Evolutionary conservation across 2,113 vertebrate genomes (phyloP).

Genomic region (Varanus komodoensis): DNA sequence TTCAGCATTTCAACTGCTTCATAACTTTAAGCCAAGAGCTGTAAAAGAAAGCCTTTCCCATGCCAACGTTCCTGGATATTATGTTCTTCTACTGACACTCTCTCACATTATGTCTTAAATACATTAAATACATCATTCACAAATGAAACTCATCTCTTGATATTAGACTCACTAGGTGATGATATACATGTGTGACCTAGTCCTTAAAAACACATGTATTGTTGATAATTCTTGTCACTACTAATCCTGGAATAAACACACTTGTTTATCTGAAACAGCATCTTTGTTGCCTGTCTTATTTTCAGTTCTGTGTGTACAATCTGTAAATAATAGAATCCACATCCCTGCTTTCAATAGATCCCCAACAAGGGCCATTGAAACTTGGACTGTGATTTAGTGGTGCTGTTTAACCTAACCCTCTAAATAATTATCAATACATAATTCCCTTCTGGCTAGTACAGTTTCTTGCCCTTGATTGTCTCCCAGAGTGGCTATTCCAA

Average conservation of each 20-base stretch:
- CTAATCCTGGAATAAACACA: neutral
- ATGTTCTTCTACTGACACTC: too few relatives aligned
- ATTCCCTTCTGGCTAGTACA: too few relatives aligned
- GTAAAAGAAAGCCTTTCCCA: too few relatives aligned
- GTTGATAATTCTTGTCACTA: neutral
- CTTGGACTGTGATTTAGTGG: neutral
- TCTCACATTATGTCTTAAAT: neutral
- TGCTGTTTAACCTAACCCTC: too few relatives aligned
- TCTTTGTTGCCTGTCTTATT: neutral
- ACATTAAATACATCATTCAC: neutral
- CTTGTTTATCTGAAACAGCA: neutral
- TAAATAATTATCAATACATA: too few relatives aligned
- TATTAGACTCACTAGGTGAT: neutral
- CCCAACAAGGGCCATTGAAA: neutral
- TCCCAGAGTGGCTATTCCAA: too few relatives aligned
- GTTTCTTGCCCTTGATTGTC: too few relatives aligned
- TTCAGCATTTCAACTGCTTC: too few relatives aligned
- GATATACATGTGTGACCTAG: neutral
- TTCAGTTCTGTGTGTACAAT: neutral
- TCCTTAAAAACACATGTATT: neutral
- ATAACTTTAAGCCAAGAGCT: too few relatives aligned
- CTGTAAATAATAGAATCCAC: neutral
- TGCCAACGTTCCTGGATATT: too few relatives aligned
- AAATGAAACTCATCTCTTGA: neutral
- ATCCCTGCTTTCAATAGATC: neutral